Base-by-base conservation (phyloP, 2,113 vertebrate genomes). In the Archocentrus centrarchus region DNA sequence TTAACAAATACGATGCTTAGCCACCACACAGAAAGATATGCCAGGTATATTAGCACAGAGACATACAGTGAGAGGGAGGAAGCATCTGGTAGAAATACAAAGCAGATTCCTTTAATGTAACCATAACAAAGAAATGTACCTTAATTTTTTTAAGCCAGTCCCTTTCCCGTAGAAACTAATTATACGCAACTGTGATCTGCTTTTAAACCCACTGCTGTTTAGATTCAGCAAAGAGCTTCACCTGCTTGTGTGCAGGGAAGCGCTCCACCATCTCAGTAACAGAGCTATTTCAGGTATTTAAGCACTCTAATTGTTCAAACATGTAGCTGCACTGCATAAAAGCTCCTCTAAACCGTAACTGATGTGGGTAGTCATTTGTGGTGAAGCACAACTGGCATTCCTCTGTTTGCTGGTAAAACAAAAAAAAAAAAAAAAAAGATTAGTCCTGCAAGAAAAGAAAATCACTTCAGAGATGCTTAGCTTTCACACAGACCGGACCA, bases 301-400 rank as follows among this genome's bases (percentile, higher is more conserved):
- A 90, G 79, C 15, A 10, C 86, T 81, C 78, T 94, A 93, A 95
- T 94, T 93, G 93, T 91, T 95, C 86, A 87, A 92, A 89, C 90
- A 93, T 94, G 94, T 76, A 75, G 82, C 87, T 41, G 84, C 18
- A 44, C 88, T 77, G 77, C 87, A 81, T 90, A 82, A 92, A 94
- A 89, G 89, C 86, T 60, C 75, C 86, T 84, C 68, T 94, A 92
- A 92, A 88, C 92, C 85, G 75, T 89, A 88, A 94, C 92, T 88
- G 81, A 88, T 93, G 94, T 87, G 85, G 86, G 85, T 24, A 85
- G 62, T 89, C 77, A 86, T 90, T 84, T 80, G 88, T 77, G 89
- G 89, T 70, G 66, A 76, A 81, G 93, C 88, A 86, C 84, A 63
- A 75, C 50, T 80, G 84, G 85, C 89, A 89, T 91, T 92, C 91